Base-by-base conservation (phyloP, 2,888 invertebrate species). In the Diplazon laetatorius region DNA sequence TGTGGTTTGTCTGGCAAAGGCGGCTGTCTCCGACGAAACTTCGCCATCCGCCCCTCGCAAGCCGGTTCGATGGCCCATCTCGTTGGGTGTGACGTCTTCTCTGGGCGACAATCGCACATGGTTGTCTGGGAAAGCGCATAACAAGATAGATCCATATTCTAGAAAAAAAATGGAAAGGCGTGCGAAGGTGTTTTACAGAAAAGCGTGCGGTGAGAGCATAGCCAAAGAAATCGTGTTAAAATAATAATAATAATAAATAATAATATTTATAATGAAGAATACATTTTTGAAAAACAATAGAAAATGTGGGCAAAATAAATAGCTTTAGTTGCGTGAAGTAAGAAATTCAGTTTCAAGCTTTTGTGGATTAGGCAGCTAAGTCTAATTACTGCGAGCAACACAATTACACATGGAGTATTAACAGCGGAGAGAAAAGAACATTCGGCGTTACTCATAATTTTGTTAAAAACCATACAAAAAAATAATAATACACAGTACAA, bases 101-200 rank as follows among this genome's bases (percentile, higher is more conserved):
- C 84, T 80, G 1, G 87, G 80, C 5, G 88, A 82, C 81, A 83
- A 82, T 62, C 83, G 85, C 66, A 84, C 72, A 77, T 85, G 86
- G 80, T 81, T 87, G 84, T 88, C 89, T 87, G 87, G 82, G 82
- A 87, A 88, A 88, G 88, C 85, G 85, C 86, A 89, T 85, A 87
- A 90, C 85, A 90, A 85, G 86, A 90, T 91, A 84, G 91, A 90
- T 83, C 91, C 91, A 88, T 91, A 91, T 87, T 90, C 91, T 91
- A 88, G 80, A 89, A 89, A 85, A n/a, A 85, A 84, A 86, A 85
- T 83, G 83, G 77, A 80, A 72, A 80, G 77, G 82, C 76, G 73
- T 78, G 79, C 76, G 68, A 82, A 81, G 50, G 52, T 46, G 59
- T 42, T 20, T 35, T 63, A 55, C 35, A 63, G 42, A 80, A 59